Evolutionary conservation across 2,888 invertebrate species (phyloP).

Genomic region (Cecidostiba fungosa): DNA sequence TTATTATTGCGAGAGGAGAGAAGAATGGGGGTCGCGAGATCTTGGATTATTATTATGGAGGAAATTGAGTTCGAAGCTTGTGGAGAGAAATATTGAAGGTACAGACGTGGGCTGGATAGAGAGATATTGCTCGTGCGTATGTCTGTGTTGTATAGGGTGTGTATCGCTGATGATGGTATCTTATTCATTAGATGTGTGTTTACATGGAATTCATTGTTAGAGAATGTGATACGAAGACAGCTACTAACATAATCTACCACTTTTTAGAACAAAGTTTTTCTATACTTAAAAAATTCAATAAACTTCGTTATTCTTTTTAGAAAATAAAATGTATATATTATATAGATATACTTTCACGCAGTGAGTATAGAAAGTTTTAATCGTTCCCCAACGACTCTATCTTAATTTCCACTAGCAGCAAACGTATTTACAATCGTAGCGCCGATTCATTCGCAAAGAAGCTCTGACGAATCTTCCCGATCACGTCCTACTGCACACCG

Average conservation of each 20-base stretch:
- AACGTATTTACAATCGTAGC: neutral
- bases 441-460: neutral
- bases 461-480: constrained; percentile 20
- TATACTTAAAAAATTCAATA: no score
- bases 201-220: no score
- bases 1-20: neutral
- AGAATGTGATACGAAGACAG: no score
- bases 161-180: neutral
- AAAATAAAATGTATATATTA: no score
- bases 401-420: constrained; percentile 3
- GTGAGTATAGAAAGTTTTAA: neutral
- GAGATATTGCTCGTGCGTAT: neutral
- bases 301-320: no score
- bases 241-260: no score
- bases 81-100: neutral
- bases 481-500: neutral
- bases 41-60: neutral
- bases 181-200: neutral
- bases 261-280: no score
- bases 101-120: neutral
- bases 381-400: neutral
- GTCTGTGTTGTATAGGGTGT: neutral
- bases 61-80: constrained; percentile 19
- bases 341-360: neutral
- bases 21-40: neutral